These are phyloP conservation scores for Chloropsis hardwickii DNA, from an alignment of 2,113 vertebrate species.

Conservation along the genomic window DNA sequence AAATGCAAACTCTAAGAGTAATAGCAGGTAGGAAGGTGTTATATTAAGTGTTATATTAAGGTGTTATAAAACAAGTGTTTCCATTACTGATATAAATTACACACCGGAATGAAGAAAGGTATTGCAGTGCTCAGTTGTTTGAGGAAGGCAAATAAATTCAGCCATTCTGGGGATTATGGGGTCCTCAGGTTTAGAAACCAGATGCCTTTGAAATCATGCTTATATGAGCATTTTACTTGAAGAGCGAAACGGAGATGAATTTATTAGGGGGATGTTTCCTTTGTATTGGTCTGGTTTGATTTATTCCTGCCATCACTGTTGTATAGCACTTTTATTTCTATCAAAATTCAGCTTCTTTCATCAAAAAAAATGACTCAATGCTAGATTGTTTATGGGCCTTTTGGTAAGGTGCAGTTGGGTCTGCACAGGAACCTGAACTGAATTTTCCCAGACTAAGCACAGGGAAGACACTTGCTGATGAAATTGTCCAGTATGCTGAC, in stretches of 20 bases:
- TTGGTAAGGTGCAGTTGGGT: background rate
- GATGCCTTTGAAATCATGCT: background rate
- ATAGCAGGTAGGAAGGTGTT: background rate
- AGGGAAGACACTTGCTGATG: background rate
- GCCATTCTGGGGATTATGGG: background rate
- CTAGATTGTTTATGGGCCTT: background rate
- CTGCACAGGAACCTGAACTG: background rate
- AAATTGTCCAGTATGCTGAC: background rate
- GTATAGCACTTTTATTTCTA: background rate
- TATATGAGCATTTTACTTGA: background rate
- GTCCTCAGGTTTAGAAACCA: background rate
- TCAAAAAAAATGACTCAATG: background rate
- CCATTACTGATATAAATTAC: constrained; percentile 11
- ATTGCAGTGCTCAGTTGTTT: background rate
- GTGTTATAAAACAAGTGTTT: constrained; percentile 16
- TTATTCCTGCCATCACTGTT: background rate
- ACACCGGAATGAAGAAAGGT: background rate
- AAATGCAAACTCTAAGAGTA: background rate
- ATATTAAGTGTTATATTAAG: no score
- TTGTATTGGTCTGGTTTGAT: background rate
- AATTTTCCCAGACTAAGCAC: background rate
- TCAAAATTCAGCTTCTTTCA: background rate
- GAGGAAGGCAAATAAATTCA: constrained; percentile 33
- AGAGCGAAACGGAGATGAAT: background rate
- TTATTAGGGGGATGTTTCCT: background rate